Conservation (phyloP, 2,113 vertebrate genomes). For the Spheniscus mendiculus region DNA sequence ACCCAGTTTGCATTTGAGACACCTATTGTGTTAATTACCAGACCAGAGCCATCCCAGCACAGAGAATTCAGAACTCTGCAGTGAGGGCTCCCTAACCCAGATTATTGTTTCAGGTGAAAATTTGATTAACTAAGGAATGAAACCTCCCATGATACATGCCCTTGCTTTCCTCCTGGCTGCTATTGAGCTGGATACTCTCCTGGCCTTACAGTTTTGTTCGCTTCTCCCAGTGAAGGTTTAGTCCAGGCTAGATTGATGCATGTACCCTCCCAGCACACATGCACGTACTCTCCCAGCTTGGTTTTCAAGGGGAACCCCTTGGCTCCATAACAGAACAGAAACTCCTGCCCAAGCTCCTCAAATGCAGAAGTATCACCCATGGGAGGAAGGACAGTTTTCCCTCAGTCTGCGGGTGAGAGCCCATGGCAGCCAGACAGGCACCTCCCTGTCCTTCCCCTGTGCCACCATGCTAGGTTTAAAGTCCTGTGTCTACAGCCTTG, state of each 20-base stretch:
- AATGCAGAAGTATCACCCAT: not conserved
- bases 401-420: not conserved
- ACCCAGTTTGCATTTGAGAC: conserved; percentile 17
- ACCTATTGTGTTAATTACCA: conserved; percentile 18
- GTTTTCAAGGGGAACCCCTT: not conserved
- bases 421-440: not conserved
- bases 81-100: not conserved
- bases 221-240: not conserved
- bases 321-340: not conserved
- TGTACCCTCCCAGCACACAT: not conserved
- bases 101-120: not conserved
- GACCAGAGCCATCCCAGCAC: conserved; percentile 1
- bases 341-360: not conserved
- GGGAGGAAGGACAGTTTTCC: not conserved
- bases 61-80: not conserved
- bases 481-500: not conserved
- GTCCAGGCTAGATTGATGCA: not conserved
- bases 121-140: not conserved
- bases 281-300: not conserved
- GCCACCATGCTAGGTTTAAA: not conserved
- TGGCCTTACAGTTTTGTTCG: not conserved
- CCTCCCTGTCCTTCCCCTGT: not conserved
- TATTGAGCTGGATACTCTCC: not conserved
- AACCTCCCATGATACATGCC: not conserved
- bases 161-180: not conserved